Percentiles rank a stretch among this genome's conserved stretches.
phyloP scores from a whole-genome alignment of 2,113 vertebrate species.

The Pelusios castaneus region DNA sequence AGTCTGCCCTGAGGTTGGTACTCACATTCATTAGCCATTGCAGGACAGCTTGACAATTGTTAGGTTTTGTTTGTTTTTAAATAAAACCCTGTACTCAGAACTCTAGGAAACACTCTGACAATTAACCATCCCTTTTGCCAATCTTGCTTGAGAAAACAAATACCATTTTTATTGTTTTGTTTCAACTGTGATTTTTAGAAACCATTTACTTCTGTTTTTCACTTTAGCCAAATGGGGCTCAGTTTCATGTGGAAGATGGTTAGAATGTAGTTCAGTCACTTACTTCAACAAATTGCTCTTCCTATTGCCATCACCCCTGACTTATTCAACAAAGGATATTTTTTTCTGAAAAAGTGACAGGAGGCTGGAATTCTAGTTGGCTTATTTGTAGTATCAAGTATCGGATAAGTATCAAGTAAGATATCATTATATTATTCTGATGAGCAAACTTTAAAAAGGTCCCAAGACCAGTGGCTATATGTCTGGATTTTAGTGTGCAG shows the following conservation, averaged over 20 bases:
- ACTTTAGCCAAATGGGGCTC: background rate
- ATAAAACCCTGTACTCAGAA: background rate
- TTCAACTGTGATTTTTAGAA: background rate
- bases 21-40: too few relatives aligned
- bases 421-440: too few relatives aligned
- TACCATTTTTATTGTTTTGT: background rate
- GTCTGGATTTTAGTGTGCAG: background rate
- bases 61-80: too few relatives aligned
- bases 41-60: too few relatives aligned
- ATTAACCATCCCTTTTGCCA: background rate
- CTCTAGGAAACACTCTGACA: background rate
- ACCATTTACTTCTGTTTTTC: background rate
- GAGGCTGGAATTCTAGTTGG: background rate
- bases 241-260: background rate
- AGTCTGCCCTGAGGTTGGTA: too few relatives aligned
- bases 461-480: background rate
- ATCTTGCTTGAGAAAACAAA: background rate
- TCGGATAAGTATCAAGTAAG: background rate
- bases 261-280: background rate
- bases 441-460: background rate
- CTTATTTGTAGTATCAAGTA: background rate
- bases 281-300: background rate
- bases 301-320: background rate
- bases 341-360: background rate
- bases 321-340: background rate